These are phyloP conservation scores for Trissonchulus sp. DNA, from an alignment of 2,888 invertebrate species.

Conservation along the genomic window DNA sequence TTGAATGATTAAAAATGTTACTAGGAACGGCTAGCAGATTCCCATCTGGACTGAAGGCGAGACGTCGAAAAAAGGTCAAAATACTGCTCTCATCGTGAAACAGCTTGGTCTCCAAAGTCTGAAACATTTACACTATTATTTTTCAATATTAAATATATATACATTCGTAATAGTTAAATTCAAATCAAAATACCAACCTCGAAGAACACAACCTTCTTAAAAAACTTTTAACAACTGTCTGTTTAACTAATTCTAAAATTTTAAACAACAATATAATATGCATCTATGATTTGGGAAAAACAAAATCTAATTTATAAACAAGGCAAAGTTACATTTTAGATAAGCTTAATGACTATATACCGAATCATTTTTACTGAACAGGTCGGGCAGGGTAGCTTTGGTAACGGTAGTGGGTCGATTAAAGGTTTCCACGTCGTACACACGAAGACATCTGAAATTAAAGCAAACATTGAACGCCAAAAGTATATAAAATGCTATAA, in stretches of 20 bases:
- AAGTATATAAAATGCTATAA: too few relatives aligned
- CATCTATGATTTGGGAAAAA: too few relatives aligned
- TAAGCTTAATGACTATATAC: background rate
- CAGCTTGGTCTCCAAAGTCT: conserved; percentile 56
- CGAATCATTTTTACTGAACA: background rate
- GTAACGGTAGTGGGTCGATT: background rate
- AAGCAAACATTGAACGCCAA: too few relatives aligned
- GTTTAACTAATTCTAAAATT: too few relatives aligned
- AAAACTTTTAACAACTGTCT: too few relatives aligned
- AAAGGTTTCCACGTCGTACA: background rate
- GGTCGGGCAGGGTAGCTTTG: background rate
- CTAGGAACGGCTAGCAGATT: conserved; percentile 81
- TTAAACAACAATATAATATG: too few relatives aligned
- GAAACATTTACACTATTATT: background rate
- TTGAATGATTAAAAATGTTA: background rate
- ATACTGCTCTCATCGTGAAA: conserved; percentile 81
- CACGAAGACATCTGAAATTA: background rate
- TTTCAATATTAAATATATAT: too few relatives aligned
- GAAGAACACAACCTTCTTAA: too few relatives aligned
- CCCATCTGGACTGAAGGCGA: conserved; percentile 86
- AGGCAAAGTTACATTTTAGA: too few relatives aligned
- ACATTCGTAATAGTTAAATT: too few relatives aligned
- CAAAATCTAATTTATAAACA: too few relatives aligned
- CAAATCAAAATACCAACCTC: too few relatives aligned
- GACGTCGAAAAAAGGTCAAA: conserved; percentile 82